phyloP scores from a whole-genome alignment of 2,113 vertebrate species.

The Ptilorrhoa leucosticta region DNA sequence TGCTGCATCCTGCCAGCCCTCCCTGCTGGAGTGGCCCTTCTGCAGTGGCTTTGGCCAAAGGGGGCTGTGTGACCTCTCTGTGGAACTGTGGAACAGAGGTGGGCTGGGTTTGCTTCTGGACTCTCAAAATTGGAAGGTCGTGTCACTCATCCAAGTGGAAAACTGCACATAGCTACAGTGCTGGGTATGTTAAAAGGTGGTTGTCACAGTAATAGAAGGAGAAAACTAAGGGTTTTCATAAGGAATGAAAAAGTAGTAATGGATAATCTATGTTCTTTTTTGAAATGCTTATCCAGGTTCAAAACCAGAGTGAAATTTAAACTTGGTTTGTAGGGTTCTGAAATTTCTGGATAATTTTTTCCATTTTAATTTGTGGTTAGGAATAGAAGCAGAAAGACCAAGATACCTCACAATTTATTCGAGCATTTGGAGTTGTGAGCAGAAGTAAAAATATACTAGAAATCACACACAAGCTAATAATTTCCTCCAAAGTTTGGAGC shows the following conservation, averaged over 20 bases:
- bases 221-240: background rate
- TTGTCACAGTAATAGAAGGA: background rate
- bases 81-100: background rate
- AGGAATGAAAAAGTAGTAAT: background rate
- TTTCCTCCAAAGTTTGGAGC: background rate
- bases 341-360: conserved; percentile 29
- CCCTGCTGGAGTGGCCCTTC: background rate
- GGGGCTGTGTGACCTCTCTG: background rate
- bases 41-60: background rate
- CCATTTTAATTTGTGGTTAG: conserved; percentile 20
- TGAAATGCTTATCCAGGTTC: background rate
- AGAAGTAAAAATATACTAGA: background rate
- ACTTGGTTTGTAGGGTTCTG: background rate
- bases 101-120: background rate
- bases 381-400: background rate
- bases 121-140: background rate
- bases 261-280: background rate
- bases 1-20: background rate
- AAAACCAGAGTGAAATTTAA: conserved; percentile 29
- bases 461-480: background rate
- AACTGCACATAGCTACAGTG: background rate
- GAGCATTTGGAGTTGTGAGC: background rate
- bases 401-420: background rate
- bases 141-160: background rate
- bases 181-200: background rate